Evolutionary conservation across 1,140 invertebrate species (phyloP).

Genomic region (Brachionus rotundiformis): DNA sequence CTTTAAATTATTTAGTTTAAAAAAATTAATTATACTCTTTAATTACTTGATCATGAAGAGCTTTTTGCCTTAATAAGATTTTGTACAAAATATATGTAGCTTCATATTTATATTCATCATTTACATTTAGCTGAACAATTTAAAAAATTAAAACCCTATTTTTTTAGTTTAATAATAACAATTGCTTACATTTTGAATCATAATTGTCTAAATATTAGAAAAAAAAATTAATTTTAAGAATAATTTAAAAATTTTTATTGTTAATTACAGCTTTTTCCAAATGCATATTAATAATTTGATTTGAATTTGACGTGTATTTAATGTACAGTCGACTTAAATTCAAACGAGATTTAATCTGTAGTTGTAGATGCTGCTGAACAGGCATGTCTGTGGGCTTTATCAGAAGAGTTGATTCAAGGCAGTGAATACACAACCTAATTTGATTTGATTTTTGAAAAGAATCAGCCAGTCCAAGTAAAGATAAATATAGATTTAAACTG

Average conservation of each 20-base stretch:
- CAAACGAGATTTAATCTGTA: constrained; percentile 21
- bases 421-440: background rate
- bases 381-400: constrained; percentile 18
- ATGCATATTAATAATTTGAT: constrained; percentile 26
- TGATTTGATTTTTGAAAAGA: constrained; percentile 33
- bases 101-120: constrained; percentile 49
- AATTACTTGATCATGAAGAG: background rate
- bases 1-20: background rate
- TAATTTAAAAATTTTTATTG: no score
- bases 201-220: constrained; percentile 19
- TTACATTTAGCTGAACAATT: constrained; percentile 10
- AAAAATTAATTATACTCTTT: background rate
- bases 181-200: constrained; percentile 46
- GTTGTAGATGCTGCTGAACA: constrained; percentile 3
- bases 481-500: background rate
- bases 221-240: constrained; percentile 17
- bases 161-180: no score
- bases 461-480: background rate
- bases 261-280: constrained; percentile 50
- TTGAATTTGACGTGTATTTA: constrained; percentile 18
- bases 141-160: constrained; percentile 22
- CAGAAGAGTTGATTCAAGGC: constrained; percentile 17
- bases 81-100: constrained; percentile 36
- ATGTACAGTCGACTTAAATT: constrained; percentile 3
- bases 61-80: constrained; percentile 16